These are phyloP conservation scores for Drosophila mercatorum DNA, from an alignment of 2,888 invertebrate species.

Conservation along the genomic window DNA sequence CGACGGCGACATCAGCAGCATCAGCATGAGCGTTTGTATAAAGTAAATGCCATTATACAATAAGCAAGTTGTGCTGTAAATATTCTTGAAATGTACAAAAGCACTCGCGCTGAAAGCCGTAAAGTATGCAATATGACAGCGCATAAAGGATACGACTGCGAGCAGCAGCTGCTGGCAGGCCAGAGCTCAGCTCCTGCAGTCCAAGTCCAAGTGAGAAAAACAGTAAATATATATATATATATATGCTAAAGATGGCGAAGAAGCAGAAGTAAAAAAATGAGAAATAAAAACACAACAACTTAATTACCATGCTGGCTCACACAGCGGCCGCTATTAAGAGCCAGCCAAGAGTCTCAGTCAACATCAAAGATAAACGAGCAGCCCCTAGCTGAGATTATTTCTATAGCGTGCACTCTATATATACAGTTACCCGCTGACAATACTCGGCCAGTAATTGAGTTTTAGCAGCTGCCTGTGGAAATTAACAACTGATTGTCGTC, in stretches of 20 bases:
- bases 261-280: constrained; percentile 14
- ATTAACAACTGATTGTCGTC: constrained; percentile 7
- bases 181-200: constrained; percentile 1
- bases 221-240: constrained; percentile 2
- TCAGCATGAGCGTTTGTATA: constrained; percentile 45
- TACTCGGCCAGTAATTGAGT: constrained; percentile 30
- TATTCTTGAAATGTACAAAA: constrained; percentile 73
- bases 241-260: not conserved
- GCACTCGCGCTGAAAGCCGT: constrained; percentile 73
- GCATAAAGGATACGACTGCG: constrained; percentile 62
- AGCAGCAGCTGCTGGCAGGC: constrained; percentile 18
- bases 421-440: constrained; percentile 22
- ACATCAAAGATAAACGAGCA: constrained; percentile 51
- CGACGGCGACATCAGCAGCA: not conserved
- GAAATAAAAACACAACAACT: constrained; percentile 40
- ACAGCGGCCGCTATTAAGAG: constrained; percentile 15
- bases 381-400: constrained; percentile 40
- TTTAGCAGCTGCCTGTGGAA: constrained; percentile 14
- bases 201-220: constrained; percentile 29
- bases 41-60: constrained; percentile 75
- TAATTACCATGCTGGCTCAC: constrained; percentile 53
- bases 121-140: constrained; percentile 72
- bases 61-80: constrained; percentile 71
- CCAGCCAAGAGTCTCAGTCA: constrained; percentile 32
- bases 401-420: constrained; percentile 3